These are phyloP conservation scores for Corythornis vintsioides DNA, from an alignment of 2,113 vertebrate species.

Conservation along the genomic window DNA sequence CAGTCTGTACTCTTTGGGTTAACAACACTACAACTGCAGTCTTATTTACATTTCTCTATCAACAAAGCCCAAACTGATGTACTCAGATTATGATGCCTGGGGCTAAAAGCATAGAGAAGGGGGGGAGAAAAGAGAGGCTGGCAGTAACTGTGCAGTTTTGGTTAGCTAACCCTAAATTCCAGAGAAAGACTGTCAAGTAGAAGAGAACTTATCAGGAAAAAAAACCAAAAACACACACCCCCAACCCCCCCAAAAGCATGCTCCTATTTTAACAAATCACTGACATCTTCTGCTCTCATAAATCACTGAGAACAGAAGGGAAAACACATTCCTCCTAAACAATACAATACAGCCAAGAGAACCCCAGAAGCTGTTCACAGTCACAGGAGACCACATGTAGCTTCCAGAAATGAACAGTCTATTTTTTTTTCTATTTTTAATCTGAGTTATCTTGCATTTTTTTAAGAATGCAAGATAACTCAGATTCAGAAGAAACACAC, in stretches of 20 bases:
- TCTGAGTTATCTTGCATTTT: too few relatives aligned
- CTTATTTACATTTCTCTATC: neutral
- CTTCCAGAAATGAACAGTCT: neutral
- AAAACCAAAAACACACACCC: neutral
- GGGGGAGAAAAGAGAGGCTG: neutral
- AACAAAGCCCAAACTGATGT: neutral
- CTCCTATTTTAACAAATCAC: neutral
- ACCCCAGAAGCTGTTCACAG: neutral
- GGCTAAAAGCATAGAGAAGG: neutral
- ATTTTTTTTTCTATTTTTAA: neutral
- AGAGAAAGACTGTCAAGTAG: neutral
- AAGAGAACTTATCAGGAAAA: neutral
- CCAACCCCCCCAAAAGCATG: neutral
- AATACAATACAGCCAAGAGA: neutral
- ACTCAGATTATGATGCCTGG: constrained; percentile 1
- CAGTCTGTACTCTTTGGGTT: constrained; percentile 9
- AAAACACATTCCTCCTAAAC: neutral
- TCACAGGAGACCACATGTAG: neutral
- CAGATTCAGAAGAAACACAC: neutral
- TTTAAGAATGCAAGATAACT: neutral
- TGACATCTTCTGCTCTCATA: neutral
- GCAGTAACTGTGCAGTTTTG: neutral
- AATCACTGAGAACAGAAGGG: neutral
- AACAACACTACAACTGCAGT: constrained; percentile 2
- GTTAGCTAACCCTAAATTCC: neutral